Evolutionary conservation across 2,113 vertebrate genomes (phyloP), one percentile per base, ranked within the genome.

Genomic region (Platysternon megacephalum): DNA sequence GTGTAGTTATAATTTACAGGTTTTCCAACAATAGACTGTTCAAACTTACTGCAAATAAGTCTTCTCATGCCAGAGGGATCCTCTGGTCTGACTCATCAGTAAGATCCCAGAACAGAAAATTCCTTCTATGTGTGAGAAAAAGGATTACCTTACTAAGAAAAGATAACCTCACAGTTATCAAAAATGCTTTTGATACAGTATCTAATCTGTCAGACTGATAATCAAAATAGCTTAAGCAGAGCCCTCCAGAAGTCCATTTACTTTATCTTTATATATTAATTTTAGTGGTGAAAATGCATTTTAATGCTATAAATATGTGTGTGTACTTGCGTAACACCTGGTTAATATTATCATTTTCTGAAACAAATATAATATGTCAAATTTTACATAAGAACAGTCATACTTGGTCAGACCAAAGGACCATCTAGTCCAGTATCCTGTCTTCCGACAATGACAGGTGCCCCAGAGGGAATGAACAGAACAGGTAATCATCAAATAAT

Each of bases 111-210:
- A 93, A 39, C 6, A 72, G 2, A 5, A 2, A 1, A 55, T 0
- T 29, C 12, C 32, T 24, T 29, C 28, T 22, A 11, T 42, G 52
- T 29, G 6, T 2, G n/a, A 55, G 84, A 91, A 9, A 2, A 58
- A 53, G 14, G 6, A 65, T 58, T 80, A 52, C 3, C 1, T 0
- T 3, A 79, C 32, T 65, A 3, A 12, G 85, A 61, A 84, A 32
- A 81, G 8, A 5, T 79, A 48, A 2, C 2, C 82, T 91, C 3
- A 28, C 4, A 3, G 2, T 14, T 86, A 86, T 8, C 1, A 3
- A 35, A 1, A 5, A 1, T 39, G 3, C 1, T 68, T 79, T 42
- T 26, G 52, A 4, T 8, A n/a, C 5, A 2, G 1, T 24, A 26
- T 17, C 2, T 78, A 44, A 78, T 8, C 24, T 29, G 4, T 44